Base-by-base conservation (phyloP, 2,888 invertebrate species). In the Eustalomyia histrio region DNA sequence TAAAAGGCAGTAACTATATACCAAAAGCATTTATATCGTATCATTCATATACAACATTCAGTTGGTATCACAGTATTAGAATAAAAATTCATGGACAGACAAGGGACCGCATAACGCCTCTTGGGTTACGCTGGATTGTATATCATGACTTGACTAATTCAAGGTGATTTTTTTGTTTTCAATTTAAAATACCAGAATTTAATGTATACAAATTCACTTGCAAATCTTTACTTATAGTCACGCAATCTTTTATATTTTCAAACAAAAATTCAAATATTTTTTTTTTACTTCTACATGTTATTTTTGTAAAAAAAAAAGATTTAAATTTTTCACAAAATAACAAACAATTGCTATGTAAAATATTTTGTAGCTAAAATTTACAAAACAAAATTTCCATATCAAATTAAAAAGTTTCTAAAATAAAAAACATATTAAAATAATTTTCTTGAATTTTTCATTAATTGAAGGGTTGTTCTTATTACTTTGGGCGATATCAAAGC, bases 371-470 rank as follows among this genome's bases (percentile, higher is more conserved):
- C 24, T 39, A 47, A 47, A n/a, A 47, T n/a, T 14, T n/a, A 47
- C 57, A 52, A 72, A 50, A 61, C 55, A 18, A 61, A 78, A 78
- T 55, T 78, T 78, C 65, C 55, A 35, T 60, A 60, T 24, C 8
- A 65, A 67, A 72, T 39, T 12, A 33, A 52, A 69, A 67, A 67
- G 6, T 29, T 29, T 29, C 1, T 29, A 6, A 29, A 29, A 7
- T 29, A 6, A 29, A 29, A 29, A 29, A 29, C 29, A 68, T 33
- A 35, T 65, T 33, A 63, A 17, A 65, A 60, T 73, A 74, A 69
- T 67, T 71, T 81, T 74, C 74, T 78, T 78, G 78, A 74, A 74
- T 60, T 78, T 78, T 81, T 74, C 78, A 78, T 75, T 81, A 73
- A 74, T 60, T 78, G 81, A 78, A 74, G 81, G 80, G 81, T 76